These are phyloP conservation scores for Amblyopsis rosae DNA, from an alignment of 2,113 vertebrate species.

Conservation along the genomic window DNA sequence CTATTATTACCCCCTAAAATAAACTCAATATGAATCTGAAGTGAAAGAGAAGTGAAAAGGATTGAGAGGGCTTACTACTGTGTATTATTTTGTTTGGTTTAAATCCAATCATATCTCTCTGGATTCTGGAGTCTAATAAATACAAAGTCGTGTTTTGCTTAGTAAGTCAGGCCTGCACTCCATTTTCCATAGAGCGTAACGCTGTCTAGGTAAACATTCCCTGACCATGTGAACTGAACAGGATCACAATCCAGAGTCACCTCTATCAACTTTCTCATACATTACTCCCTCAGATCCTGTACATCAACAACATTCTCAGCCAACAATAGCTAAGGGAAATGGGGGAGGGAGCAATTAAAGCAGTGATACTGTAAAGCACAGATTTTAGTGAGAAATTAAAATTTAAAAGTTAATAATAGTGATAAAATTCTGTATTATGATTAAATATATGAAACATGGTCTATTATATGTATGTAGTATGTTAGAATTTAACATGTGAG, in stretches of 20 bases:
- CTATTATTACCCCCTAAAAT: conserved; percentile 41
- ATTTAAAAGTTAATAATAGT: too few relatives aligned
- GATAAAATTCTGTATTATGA: too few relatives aligned
- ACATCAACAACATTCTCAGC: conserved; percentile 23
- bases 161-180: conserved; percentile 54
- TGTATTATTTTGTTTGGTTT: conserved; percentile 59
- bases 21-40: conserved; percentile 33
- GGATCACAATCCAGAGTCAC: conserved; percentile 38
- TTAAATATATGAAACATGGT: too few relatives aligned
- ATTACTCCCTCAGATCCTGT: conserved; percentile 33
- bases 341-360: background rate
- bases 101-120: conserved; percentile 37
- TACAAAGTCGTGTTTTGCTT: conserved; percentile 66
- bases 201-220: conserved; percentile 65
- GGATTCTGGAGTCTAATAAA: conserved; percentile 58
- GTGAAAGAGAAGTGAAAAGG: conserved; percentile 6
- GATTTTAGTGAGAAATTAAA: too few relatives aligned
- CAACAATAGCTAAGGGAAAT: conserved; percentile 17
- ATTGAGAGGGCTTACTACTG: conserved; percentile 49
- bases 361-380: background rate
- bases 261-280: conserved; percentile 60
- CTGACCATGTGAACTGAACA: conserved; percentile 56
- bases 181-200: conserved; percentile 65
- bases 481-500: too few relatives aligned
- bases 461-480: too few relatives aligned